Evolutionary conservation across 2,888 invertebrate species (phyloP).

Genomic region (Microctonus hyperodae): DNA sequence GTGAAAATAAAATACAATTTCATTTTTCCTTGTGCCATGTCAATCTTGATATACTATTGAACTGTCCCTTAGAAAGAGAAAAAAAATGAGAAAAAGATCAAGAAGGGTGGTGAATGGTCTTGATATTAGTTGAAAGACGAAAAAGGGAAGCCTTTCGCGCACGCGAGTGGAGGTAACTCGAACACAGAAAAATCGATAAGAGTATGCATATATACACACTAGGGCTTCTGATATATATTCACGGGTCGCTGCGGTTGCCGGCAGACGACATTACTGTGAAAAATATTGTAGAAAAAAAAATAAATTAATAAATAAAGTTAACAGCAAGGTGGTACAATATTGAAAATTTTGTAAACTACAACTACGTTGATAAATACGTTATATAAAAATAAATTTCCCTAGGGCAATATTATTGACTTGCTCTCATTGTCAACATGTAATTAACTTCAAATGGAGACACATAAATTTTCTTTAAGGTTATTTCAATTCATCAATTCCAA

Average conservation of each 20-base stretch:
- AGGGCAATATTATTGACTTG: neutral
- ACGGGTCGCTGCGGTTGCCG: conserved; percentile 5
- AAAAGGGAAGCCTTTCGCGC: conserved; percentile 6
- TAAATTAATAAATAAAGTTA: neutral
- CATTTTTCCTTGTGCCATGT: neutral
- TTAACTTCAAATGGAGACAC: neutral
- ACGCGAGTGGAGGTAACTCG: conserved; percentile 31
- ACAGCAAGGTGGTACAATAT: neutral
- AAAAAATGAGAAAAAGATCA: too few species aligned
- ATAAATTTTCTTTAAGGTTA: neutral
- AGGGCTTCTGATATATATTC: conserved; percentile 39
- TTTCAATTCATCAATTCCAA: neutral
- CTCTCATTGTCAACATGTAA: neutral
- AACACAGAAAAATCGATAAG: conserved; percentile 42
- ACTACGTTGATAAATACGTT: neutral
- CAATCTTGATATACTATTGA: neutral
- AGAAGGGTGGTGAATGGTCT: neutral
- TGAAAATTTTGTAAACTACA: neutral
- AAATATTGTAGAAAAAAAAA: neutral
- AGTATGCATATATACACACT: conserved; percentile 32
- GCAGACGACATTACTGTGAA: neutral
- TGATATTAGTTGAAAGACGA: neutral
- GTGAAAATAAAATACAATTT: neutral
- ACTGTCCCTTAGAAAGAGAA: neutral
- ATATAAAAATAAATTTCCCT: neutral